Evolutionary conservation across 2,113 vertebrate genomes (phyloP).

Genomic region (Ceyx cyanopectus): DNA sequence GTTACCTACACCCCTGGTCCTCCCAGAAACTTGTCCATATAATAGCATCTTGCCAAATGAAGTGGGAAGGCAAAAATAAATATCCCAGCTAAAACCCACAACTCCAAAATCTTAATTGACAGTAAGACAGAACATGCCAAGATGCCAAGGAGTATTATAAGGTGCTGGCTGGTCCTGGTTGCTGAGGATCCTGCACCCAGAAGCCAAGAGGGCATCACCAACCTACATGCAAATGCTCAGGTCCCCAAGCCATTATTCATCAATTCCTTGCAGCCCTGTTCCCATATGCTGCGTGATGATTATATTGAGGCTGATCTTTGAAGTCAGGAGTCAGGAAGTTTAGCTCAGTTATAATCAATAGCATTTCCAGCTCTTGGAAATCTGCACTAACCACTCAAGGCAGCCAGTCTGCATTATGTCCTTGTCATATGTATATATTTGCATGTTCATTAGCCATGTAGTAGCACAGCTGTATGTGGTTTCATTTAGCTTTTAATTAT

Average conservation of each 20-base stretch:
- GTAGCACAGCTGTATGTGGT: slow-evolving; percentile 67
- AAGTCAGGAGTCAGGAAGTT: slow-evolving; percentile 53
- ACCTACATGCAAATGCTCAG: rapidly evolving
- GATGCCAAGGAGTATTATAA: not conserved
- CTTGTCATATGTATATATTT: slow-evolving; percentile 66
- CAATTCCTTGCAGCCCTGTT: not conserved
- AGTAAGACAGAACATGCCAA: not conserved
- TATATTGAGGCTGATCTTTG: slow-evolving; percentile 42
- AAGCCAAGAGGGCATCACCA: not conserved
- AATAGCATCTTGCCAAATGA: not conserved
- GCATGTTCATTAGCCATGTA: slow-evolving; percentile 67
- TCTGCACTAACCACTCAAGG: slow-evolving; percentile 33
- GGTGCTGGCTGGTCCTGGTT: not conserved
- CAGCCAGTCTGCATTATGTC: slow-evolving; percentile 59
- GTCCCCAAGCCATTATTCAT: not conserved
- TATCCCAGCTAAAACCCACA: not conserved
- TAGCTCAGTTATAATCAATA: slow-evolving; percentile 58
- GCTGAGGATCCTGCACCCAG: not conserved
- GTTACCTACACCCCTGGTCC: not conserved
- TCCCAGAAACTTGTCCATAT: not conserved
- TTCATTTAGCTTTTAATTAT: slow-evolving; percentile 71
- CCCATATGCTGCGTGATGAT: not conserved
- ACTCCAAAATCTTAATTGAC: not conserved
- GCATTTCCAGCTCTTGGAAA: slow-evolving; percentile 59
- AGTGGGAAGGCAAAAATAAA: slow-evolving; percentile 29